Conservation (phyloP, 1,140 invertebrate genomes). For the Drosophila insularis region DNA sequence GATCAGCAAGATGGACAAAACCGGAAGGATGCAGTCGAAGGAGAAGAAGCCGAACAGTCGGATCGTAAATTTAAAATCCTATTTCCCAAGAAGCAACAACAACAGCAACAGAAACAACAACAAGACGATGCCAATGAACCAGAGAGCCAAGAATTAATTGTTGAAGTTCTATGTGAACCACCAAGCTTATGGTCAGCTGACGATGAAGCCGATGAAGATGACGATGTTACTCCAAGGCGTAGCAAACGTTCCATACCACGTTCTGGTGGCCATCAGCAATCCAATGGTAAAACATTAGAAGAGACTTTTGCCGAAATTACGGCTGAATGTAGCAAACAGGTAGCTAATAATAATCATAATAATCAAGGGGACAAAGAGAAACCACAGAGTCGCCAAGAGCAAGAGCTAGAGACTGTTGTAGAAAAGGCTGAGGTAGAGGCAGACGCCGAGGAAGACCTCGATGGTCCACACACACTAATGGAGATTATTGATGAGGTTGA, state of each 20-base stretch:
- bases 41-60: not conserved
- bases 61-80: slow-evolving; percentile 4
- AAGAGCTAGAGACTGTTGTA: slow-evolving; percentile 4
- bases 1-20: slow-evolving; percentile 8
- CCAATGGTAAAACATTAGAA: slow-evolving; percentile 50
- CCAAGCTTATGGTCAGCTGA: slow-evolving; percentile 41
- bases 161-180: slow-evolving; percentile 35
- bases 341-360: not conserved
- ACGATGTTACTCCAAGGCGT: slow-evolving; percentile 20
- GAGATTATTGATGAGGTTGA: slow-evolving; percentile 39
- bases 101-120: not conserved
- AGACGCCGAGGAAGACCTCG: slow-evolving; percentile 12
- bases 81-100: slow-evolving; percentile 14
- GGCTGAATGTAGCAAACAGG: slow-evolving; percentile 43
- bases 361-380: not conserved
- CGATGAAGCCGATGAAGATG: slow-evolving; percentile 12
- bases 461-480: slow-evolving; percentile 26
- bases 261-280: not conserved
- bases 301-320: slow-evolving; percentile 64
- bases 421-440: not conserved
- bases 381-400: not conserved
- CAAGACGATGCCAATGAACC: not conserved
- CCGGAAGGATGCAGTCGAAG: not conserved
- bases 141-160: slow-evolving; percentile 14
- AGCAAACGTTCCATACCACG: slow-evolving; percentile 35